Evolutionary conservation across 2,113 vertebrate species (phyloP).

Genomic region (Mustelus asterias): DNA sequence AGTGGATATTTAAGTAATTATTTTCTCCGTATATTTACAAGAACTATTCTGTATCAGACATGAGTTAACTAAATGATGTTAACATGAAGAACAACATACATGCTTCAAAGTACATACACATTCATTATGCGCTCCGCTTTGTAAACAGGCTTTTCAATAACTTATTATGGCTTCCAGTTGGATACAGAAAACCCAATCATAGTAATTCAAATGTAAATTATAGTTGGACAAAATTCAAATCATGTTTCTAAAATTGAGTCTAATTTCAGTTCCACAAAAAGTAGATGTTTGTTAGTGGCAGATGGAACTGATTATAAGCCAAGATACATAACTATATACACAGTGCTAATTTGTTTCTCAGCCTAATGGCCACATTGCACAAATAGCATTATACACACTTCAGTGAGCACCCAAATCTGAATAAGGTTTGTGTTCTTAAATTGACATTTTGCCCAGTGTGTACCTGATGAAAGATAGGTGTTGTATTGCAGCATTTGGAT

Average conservation of each 20-base stretch:
- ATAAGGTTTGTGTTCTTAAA: not conserved
- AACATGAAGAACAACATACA: not conserved
- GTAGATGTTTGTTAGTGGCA: not conserved
- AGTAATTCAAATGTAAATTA: conserved; percentile 19
- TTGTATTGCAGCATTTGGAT: conserved; percentile 38
- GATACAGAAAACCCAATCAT: not conserved
- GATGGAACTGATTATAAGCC: not conserved
- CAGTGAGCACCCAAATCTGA: conserved; percentile 26
- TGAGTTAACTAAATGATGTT: not conserved
- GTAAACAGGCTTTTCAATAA: not conserved
- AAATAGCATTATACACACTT: not conserved
- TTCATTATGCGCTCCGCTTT: not conserved
- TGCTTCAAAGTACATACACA: not conserved
- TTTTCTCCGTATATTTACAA: not conserved
- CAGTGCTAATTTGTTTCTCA: conserved; percentile 33
- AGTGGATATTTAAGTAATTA: not conserved
- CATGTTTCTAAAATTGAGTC: conserved; percentile 19
- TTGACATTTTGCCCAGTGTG: fast-evolving
- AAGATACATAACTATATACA: conserved; percentile 5
- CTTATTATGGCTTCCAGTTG: not conserved
- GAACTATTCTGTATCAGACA: not conserved
- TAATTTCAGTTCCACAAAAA: conserved; percentile 11
- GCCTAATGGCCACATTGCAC: not conserved
- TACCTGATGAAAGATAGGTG: not conserved
- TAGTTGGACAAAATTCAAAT: not conserved